phyloP scores from a whole-genome alignment of 2,797 vertebrate genomes.

The Anomalospiza imberbis region DNA sequence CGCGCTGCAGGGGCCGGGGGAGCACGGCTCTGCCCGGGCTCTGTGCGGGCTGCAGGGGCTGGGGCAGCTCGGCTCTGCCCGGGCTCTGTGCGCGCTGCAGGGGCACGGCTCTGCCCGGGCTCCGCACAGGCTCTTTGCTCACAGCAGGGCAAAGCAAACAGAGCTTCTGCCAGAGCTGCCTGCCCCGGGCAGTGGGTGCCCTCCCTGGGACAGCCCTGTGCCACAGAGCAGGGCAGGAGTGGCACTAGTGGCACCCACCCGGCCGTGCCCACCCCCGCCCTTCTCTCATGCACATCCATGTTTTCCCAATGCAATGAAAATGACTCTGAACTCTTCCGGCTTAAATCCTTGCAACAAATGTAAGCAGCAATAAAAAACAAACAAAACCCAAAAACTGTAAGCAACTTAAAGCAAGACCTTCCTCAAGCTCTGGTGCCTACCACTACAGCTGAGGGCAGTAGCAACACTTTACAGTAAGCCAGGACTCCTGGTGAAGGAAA shows the following conservation, averaged over 20 bases:
- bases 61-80: too few species aligned
- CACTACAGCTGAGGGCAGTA: neutral
- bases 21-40: neutral
- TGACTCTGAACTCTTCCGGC: neutral
- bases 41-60: neutral
- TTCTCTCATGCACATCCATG: accelerated
- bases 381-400: neutral
- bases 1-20: accelerated
- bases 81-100: neutral
- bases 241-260: neutral
- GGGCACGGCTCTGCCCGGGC: neutral
- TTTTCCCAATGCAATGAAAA: neutral
- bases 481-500: neutral
- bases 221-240: neutral
- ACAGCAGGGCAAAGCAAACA: neutral
- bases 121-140: neutral
- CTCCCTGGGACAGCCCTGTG: neutral
- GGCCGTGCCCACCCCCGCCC: neutral
- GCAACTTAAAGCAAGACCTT: neutral
- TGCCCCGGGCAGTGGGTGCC: accelerated
- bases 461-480: neutral
- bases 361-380: neutral
- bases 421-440: neutral
- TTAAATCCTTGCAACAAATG: neutral
- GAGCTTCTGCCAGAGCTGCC: neutral